These are phyloP conservation scores for Perodicticus potto DNA, from an alignment of 2,797 vertebrate species.

Conservation along the genomic window DNA sequence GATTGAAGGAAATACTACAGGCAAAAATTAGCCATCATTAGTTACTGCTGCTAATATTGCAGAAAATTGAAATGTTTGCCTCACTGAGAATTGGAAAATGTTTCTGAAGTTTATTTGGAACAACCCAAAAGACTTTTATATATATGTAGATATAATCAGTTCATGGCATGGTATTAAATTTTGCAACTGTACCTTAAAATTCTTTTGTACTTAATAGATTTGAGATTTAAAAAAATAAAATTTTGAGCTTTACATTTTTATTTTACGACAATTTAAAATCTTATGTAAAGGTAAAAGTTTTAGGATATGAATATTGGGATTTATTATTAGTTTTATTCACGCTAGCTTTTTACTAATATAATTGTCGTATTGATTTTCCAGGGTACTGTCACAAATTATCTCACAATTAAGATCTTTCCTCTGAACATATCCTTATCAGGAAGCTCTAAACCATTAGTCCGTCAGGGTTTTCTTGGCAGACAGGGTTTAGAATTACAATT, in stretches of 20 bases:
- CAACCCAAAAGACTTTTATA: constrained; percentile 80
- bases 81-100: constrained; percentile 90
- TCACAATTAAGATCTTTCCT: constrained; percentile 47
- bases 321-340: constrained; percentile 50
- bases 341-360: constrained; percentile 40
- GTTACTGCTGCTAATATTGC: constrained; percentile 91
- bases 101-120: constrained; percentile 89
- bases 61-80: constrained; percentile 91
- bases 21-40: constrained; percentile 92
- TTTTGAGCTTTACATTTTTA: constrained; percentile 58
- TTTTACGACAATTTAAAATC: constrained; percentile 56
- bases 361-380: not conserved
- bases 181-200: constrained; percentile 47
- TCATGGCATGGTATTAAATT: constrained; percentile 48
- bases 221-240: constrained; percentile 1
- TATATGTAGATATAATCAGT: constrained; percentile 70
- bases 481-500: constrained; percentile 1
- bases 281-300: constrained; percentile 68
- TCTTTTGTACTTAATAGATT: not conserved
- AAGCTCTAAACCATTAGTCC: constrained; percentile 1
- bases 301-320: constrained; percentile 71
- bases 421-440: not conserved
- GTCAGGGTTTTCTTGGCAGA: not conserved
- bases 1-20: constrained; percentile 90
- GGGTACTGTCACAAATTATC: not conserved